A percentile compares a stretch with the other conserved stretches of the same genome.
phyloP scores from a whole-genome alignment of 2,113 vertebrate genomes.

The Cyanistes caeruleus region DNA sequence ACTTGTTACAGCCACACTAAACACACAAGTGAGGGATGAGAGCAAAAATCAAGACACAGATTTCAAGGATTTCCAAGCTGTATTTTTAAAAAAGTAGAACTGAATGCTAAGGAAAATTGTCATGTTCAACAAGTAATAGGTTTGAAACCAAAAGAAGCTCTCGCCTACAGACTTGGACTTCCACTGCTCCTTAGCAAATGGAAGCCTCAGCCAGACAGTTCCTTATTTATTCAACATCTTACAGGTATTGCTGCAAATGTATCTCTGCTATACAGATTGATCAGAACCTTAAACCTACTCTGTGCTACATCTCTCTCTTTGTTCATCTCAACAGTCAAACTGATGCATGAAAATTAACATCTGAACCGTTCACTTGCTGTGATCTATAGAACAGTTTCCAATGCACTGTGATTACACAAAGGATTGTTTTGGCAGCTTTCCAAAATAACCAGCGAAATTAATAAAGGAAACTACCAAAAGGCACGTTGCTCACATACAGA shows the following conservation, averaged over 20 bases:
- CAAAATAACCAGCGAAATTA: not conserved
- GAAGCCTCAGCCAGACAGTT: not conserved
- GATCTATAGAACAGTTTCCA: not conserved
- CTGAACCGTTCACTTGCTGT: not conserved
- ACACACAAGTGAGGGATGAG: not conserved
- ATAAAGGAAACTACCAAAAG: not conserved
- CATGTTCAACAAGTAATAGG: not conserved
- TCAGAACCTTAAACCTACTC: not conserved
- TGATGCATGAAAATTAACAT: not conserved
- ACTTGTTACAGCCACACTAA: not conserved
- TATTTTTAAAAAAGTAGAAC: not conserved
- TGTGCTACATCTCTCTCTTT: not conserved
- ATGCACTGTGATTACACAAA: not conserved
- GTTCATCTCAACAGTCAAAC: not conserved
- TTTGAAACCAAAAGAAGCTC: not conserved
- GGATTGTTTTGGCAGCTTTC: not conserved
- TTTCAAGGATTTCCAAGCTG: not conserved
- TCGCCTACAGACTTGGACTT: not conserved
- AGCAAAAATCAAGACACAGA: not conserved
- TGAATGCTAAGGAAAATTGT: not conserved
- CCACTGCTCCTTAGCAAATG: not conserved
- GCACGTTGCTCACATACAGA: not conserved
- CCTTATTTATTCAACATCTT: not conserved
- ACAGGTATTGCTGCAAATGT: not conserved
- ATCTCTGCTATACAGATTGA: not conserved